Evolutionary conservation across 1,140 invertebrate genomes (phyloP), one percentile per base, ranked within the genome.

Genomic region (Microplitis mediator): DNA sequence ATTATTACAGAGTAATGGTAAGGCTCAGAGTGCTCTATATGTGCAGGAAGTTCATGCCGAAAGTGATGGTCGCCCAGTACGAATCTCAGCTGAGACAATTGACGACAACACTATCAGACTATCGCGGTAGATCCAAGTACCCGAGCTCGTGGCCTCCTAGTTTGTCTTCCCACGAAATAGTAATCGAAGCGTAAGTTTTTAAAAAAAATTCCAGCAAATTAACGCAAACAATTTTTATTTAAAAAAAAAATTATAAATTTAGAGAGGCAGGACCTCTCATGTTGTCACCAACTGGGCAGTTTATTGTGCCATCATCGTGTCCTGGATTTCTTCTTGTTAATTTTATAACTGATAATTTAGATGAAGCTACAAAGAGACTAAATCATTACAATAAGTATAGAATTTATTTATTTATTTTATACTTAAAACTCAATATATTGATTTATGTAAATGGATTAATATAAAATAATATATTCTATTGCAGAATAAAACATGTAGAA

Each of bases 211-310:
- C 2, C 23, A 23, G 23, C 23, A 23, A 23, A 23, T 23, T 23
- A 23, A 23, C 23, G 23, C 1, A 23, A 23, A 23, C 2, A 23
- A 23, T 23, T 23, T 23, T 23, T 23, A 23, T 81, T 89, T 23
- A 1, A 23, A 1, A 23, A 23, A 1, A 23, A 23, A 23, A 23
- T 58, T 14, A 31, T 56, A 60, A 82, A 76, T 51, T 74, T 74
- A 95, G 94, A 16, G 95, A 96, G 86, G 93, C 95, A 14, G 95
- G 95, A 3, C 95, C 95, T 0, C 81, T 98, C 52, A 97, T 96
- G 94, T 89, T 97, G n/a, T 95, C 95, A 5, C 95, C 95, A 1
- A 96, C 94, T 50, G 96, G 96, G 23, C 95, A 97, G 85, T 95
- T 97, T 77, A 96, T 97, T 58, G 94, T 95, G 0, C 96, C 96